These are phyloP conservation scores for Saturnia pavonia DNA, from an alignment of 2,888 invertebrate genomes.

Conservation along the genomic window DNA sequence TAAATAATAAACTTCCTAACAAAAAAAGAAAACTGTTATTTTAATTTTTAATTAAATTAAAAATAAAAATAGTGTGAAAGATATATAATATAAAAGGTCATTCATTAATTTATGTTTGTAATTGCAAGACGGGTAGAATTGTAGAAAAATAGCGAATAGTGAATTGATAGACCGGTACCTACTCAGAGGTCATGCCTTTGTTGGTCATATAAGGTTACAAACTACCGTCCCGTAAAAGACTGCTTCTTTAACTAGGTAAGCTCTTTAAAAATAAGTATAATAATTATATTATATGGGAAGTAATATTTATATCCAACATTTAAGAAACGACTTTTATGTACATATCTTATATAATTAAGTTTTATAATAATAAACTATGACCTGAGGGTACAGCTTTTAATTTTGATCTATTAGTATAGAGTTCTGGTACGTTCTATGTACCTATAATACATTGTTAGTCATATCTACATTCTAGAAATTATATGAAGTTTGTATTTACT, in stretches of 20 bases:
- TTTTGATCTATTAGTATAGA: neutral
- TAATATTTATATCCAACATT: neutral
- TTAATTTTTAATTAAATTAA: neutral
- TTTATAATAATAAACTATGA: neutral
- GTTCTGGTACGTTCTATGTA: neutral
- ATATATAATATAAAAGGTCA: neutral
- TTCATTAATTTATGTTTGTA: neutral
- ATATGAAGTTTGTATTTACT: neutral
- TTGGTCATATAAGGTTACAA: conserved; percentile 29
- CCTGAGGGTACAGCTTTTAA: neutral
- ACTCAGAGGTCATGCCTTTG: conserved; percentile 33
- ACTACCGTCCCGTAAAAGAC: conserved; percentile 30
- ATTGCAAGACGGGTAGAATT: conserved; percentile 8
- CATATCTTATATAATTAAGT: neutral
- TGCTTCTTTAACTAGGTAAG: conserved; percentile 31
- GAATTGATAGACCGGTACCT: neutral
- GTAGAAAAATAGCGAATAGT: conserved; percentile 16
- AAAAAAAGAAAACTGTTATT: no score
- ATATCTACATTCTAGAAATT: neutral
- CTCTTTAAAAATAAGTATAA: conserved; percentile 9
- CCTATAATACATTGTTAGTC: neutral
- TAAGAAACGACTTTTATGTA: neutral
- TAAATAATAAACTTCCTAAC: neutral
- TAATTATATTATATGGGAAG: neutral
- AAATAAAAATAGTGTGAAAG: conserved; percentile 1